Percentiles rank a stretch among this genome's conserved stretches.
Conservation (phyloP, 2,888 invertebrate species). For the Caenorhabditis auriculariae region DNA sequence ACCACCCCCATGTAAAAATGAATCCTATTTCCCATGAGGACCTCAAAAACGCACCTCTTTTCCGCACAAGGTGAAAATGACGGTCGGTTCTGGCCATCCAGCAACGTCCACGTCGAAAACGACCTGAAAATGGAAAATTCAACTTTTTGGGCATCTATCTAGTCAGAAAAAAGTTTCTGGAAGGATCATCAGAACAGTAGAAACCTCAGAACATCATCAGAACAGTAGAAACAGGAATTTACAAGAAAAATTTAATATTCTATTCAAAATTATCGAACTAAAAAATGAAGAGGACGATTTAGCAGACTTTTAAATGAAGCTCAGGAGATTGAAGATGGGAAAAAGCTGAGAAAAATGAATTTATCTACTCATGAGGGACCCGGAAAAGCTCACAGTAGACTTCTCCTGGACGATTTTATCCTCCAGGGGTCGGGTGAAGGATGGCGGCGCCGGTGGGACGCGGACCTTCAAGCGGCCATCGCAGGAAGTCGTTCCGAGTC, state of each 20-base stretch:
- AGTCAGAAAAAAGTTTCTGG: too few species aligned
- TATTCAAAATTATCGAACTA: too few species aligned
- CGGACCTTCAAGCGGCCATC: slow-evolving; percentile 55
- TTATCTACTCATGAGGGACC: not conserved
- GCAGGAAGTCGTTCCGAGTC: slow-evolving; percentile 55
- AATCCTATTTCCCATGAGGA: too few species aligned
- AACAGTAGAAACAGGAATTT: too few species aligned
- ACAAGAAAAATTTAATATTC: too few species aligned
- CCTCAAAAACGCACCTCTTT: slow-evolving; percentile 19
- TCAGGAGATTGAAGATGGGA: not conserved
- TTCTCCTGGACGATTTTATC: slow-evolving; percentile 50
- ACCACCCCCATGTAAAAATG: too few species aligned
- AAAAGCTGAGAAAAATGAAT: not conserved
- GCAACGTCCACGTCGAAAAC: slow-evolving; percentile 58
- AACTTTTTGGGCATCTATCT: too few species aligned
- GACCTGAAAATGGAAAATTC: slow-evolving; percentile 16
- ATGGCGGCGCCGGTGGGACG: slow-evolving; percentile 57
- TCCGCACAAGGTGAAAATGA: slow-evolving; percentile 59
- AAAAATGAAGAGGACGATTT: too few species aligned
- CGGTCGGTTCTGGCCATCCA: slow-evolving; percentile 57
- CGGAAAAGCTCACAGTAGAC: slow-evolving; percentile 9
- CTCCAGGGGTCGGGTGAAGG: slow-evolving; percentile 57
- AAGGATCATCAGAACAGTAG: too few species aligned
- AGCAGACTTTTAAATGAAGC: too few species aligned
- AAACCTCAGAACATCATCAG: too few species aligned